Base-by-base conservation (phyloP, 2,113 vertebrate species). In the Seriola rivoliana region DNA sequence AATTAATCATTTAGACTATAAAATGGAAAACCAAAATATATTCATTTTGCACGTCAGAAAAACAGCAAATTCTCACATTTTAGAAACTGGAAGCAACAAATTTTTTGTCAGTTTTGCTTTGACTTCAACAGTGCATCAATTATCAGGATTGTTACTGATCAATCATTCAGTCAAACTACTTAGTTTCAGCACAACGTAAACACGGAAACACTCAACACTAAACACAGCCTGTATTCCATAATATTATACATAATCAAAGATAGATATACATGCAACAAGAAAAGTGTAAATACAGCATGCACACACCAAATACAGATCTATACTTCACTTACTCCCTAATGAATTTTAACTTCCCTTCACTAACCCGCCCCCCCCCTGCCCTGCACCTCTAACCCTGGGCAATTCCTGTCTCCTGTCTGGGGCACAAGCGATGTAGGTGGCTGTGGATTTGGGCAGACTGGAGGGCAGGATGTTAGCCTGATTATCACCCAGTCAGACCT, bases 401-500 rank as follows among this genome's bases (percentile, higher is more conserved):
- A 38, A 38, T 87, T 89, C 83, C 85, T 82, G 82, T 58, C 83
- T 88, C 78, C 82, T 40, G 84, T 86, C 87, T 78, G 84, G 74
- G 73, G 42, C 75, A 62, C 52, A 4, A 25, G n/a, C 55, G 11
- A 40, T 55, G 29, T 71, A 85, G 74, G 77, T 83, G 80, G 72
- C 66, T 40, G 12, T 65, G 44, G 67, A 83, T 86, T 71, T 64
- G 40, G 81, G 4, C 21, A 1, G 69, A 80, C 85, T n/a, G 67
- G 68, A 87, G 83, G 89, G 80, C 82, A 82, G 88, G 71, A 88
- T 83, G 71, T 78, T 82, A 73, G 57, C 73, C 80, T 85, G 75
- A 88, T 89, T 80, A 81, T 80, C 64, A 34, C 77, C 76, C 75
- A 64, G 83, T 80, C 71, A 86, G 87, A 91, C 90, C 92, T 85